phyloP scores from a whole-genome alignment of 2,797 vertebrate genomes.

The Sparidentex hasta region DNA sequence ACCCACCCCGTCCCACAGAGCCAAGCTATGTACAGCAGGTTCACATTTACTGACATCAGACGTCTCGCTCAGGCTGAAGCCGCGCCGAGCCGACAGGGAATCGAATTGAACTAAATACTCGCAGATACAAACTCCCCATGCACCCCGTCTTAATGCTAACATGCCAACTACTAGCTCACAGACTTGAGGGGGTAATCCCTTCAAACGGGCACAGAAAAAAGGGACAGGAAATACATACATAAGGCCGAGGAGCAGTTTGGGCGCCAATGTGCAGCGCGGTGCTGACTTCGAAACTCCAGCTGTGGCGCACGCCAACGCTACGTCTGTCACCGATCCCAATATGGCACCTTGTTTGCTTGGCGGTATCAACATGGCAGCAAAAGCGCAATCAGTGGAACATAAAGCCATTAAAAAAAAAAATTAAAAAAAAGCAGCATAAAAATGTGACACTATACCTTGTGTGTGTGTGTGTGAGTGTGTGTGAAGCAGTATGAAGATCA shows the following conservation, averaged over 20 bases:
- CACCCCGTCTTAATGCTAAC: conserved; percentile 21
- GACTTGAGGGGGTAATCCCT: conserved; percentile 15
- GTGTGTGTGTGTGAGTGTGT: not conserved
- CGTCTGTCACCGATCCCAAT: conserved; percentile 17
- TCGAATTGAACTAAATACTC: conserved; percentile 29
- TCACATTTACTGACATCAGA: conserved; percentile 74
- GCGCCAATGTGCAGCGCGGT: not conserved
- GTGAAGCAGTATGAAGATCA: conserved; percentile 24
- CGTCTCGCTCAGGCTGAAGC: conserved; percentile 22
- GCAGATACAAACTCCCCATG: conserved; percentile 11
- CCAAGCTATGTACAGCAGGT: conserved; percentile 73
- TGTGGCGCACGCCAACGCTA: conserved; percentile 44
- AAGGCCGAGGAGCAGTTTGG: conserved; percentile 22
- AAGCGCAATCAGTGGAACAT: conserved; percentile 39
- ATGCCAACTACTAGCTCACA: conserved; percentile 38
- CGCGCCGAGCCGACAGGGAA: conserved; percentile 8
- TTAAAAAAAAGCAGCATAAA: conserved; percentile 32
- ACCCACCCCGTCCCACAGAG: not conserved
- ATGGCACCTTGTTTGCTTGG: conserved; percentile 41
- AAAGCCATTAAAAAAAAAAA: conserved; percentile 36
- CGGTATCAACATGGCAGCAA: conserved; percentile 46
- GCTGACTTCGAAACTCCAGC: conserved; percentile 18
- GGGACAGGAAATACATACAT: conserved; percentile 63
- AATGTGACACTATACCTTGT: conserved; percentile 5
- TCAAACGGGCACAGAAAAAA: not conserved